Conservation (phyloP, 2,113 vertebrate species). For the Aspiorhynchus laticeps region DNA sequence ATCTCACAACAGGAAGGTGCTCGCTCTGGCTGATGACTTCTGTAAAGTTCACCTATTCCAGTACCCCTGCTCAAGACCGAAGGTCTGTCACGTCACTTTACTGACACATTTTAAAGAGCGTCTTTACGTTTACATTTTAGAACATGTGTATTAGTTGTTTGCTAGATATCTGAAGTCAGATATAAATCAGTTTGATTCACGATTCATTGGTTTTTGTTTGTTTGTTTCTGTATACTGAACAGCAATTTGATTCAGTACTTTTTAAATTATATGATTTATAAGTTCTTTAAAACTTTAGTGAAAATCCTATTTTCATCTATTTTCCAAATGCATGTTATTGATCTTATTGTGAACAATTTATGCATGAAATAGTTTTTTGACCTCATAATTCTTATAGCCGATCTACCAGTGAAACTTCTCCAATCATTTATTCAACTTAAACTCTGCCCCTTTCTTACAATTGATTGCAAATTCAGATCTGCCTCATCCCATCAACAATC, state of each 20-base stretch:
- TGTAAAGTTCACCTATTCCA: conserved; percentile 98
- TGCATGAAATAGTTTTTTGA: too few relatives aligned
- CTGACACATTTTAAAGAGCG: neutral
- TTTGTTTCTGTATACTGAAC: neutral
- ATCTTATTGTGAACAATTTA: too few relatives aligned
- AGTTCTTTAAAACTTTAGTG: too few relatives aligned
- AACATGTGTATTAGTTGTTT: neutral
- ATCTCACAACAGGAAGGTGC: conserved; percentile 91
- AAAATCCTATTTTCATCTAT: too few relatives aligned
- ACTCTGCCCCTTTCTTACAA: too few relatives aligned
- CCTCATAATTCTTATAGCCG: too few relatives aligned
- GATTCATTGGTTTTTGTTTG: neutral
- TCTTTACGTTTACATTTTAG: neutral
- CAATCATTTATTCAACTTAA: too few relatives aligned
- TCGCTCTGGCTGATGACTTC: conserved; percentile 97
- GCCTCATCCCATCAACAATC: too few relatives aligned
- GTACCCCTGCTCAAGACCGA: conserved; percentile 93
- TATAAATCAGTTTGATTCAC: neutral
- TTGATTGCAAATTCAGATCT: too few relatives aligned
- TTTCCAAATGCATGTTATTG: too few relatives aligned
- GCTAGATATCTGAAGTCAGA: neutral
- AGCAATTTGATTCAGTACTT: neutral
- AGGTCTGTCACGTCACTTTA: conserved; percentile 75
- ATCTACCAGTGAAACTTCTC: too few relatives aligned
- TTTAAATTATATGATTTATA: too few relatives aligned